Evolutionary conservation across 2,113 vertebrate genomes (phyloP).

Genomic region (Calidris pygmaea): DNA sequence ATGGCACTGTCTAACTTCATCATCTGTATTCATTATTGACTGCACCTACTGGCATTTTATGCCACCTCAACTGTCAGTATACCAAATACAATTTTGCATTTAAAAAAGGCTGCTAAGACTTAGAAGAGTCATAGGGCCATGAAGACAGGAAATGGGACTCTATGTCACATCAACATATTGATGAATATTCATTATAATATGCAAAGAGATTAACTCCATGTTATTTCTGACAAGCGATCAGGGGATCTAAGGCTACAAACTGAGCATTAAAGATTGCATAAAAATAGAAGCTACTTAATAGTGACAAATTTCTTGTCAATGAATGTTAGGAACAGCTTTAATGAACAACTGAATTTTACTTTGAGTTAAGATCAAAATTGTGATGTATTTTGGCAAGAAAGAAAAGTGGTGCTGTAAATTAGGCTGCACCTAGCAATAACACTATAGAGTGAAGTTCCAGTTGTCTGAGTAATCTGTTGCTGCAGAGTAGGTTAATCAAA

Average conservation of each 20-base stretch:
- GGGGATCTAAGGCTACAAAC: conserved; percentile 71
- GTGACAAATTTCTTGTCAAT: conserved; percentile 73
- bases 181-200: conserved; percentile 75
- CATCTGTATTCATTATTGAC: neutral
- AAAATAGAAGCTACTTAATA: conserved; percentile 73
- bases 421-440: conserved; percentile 72
- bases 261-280: conserved; percentile 63
- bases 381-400: conserved; percentile 79
- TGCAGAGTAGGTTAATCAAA: conserved; percentile 79
- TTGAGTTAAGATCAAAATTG: conserved; percentile 77
- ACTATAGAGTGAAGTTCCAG: conserved; percentile 73
- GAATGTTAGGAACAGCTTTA: conserved; percentile 73
- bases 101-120: conserved; percentile 35
- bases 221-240: conserved; percentile 70
- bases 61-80: neutral
- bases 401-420: conserved; percentile 74
- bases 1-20: neutral
- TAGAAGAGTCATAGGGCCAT: neutral
- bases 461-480: conserved; percentile 78
- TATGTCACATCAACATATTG: conserved; percentile 65
- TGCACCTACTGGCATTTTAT: neutral
- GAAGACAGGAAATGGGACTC: conserved; percentile 59
- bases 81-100: neutral
- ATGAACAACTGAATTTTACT: conserved; percentile 77
- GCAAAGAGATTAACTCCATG: conserved; percentile 70